Conservation (phyloP, 2,797 vertebrate genomes). For the Bradypodion ventrale region DNA sequence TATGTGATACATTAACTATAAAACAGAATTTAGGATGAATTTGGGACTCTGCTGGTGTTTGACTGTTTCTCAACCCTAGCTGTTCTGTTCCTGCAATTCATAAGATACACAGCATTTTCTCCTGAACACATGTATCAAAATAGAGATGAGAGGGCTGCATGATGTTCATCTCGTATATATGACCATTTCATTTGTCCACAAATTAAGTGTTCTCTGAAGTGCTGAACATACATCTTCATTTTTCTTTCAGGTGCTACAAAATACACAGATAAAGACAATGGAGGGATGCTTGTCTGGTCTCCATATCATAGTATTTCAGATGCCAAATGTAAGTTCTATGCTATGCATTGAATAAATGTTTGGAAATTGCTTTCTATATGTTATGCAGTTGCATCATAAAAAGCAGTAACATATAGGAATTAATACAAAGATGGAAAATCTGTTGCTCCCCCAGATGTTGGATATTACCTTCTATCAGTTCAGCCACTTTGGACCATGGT, state of each 20-base stretch:
- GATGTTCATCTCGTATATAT: neutral
- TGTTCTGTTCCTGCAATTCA: neutral
- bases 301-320: conserved; percentile 90
- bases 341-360: neutral
- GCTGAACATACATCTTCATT: conserved; percentile 57
- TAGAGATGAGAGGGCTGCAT: neutral
- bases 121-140: neutral
- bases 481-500: neutral
- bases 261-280: conserved; percentile 93
- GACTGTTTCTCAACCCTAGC: neutral
- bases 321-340: conserved; percentile 85
- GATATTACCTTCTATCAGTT: neutral
- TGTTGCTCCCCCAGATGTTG: neutral
- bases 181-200: neutral
- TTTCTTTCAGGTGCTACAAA: conserved; percentile 85
- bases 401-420: neutral
- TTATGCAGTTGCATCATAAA: neutral
- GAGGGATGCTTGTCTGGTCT: conserved; percentile 98
- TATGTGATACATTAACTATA: neutral
- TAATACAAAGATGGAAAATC: neutral
- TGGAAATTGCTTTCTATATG: neutral
- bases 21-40: neutral
- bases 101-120: neutral
- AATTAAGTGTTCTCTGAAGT: conserved; percentile 26
- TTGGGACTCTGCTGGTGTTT: neutral